Percentiles rank a stretch among this genome's conserved stretches.
Evolutionary conservation across 2,113 vertebrate species (phyloP).

Genomic region (Psilopsiagon aurifrons): DNA sequence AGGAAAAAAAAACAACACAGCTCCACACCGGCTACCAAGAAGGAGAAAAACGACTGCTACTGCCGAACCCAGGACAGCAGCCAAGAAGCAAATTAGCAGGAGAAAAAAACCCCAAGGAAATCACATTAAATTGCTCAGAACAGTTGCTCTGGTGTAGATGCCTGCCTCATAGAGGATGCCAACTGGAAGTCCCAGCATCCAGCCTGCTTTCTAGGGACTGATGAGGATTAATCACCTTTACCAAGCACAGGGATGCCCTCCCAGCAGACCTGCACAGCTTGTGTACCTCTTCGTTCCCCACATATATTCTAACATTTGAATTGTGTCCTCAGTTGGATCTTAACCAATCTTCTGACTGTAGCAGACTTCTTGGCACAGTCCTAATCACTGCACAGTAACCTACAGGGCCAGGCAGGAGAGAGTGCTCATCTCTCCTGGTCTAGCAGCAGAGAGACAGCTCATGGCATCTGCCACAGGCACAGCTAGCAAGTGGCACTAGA

Average conservation of each 20-base stretch:
- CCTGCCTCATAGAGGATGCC: not conserved
- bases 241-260: accelerated
- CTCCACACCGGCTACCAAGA: too few species aligned
- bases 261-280: not conserved
- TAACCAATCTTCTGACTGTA: not conserved
- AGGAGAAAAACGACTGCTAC: too few species aligned
- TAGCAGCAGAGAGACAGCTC: not conserved
- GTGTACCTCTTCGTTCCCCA: accelerated
- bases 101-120: not conserved
- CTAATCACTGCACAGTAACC: not conserved
- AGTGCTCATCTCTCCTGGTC: not conserved
- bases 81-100: not conserved
- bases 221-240: not conserved
- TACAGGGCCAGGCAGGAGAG: not conserved
- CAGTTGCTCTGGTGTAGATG: not conserved
- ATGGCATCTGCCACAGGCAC: not conserved
- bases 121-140: not conserved
- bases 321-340: accelerated
- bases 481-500: not conserved
- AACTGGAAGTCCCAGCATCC: accelerated
- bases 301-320: not conserved
- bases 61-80: too few species aligned
- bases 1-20: too few species aligned
- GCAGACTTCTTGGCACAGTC: accelerated
- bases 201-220: not conserved